phyloP scores from a whole-genome alignment of 2,888 invertebrate species.

The Beris chalybata region DNA sequence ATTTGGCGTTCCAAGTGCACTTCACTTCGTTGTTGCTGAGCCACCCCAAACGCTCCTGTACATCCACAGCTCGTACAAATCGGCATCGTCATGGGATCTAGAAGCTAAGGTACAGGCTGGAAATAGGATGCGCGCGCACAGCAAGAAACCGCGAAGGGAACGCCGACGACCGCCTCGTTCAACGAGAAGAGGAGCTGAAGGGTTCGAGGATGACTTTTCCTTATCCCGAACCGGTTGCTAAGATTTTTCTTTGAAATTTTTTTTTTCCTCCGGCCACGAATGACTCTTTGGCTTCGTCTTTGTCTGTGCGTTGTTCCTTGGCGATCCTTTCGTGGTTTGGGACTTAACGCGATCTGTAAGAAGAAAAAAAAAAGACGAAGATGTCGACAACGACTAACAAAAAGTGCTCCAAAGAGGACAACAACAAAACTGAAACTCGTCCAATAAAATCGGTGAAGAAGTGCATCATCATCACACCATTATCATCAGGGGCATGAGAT shows the following conservation, averaged over 20 bases:
- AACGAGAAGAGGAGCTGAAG: background rate
- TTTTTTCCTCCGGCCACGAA: background rate
- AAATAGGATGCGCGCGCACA: constrained; percentile 23
- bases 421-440: constrained; percentile 3
- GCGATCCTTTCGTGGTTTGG: constrained; percentile 17
- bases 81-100: constrained; percentile 17
- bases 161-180: background rate
- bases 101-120: background rate
- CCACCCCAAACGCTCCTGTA: constrained; percentile 16
- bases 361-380: constrained; percentile 1
- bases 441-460: constrained; percentile 19
- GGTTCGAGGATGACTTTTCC: constrained; percentile 30
- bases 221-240: constrained; percentile 29
- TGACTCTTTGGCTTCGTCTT: constrained; percentile 12
- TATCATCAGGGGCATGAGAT: background rate
- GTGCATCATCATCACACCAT: constrained; percentile 12
- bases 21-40: constrained; percentile 5
- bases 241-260: constrained; percentile 24
- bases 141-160: background rate
- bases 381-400: background rate
- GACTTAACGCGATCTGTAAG: background rate
- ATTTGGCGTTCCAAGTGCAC: background rate
- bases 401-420: background rate
- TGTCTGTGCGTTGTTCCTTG: constrained; percentile 17
- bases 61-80: constrained; percentile 4